These are phyloP conservation scores for Helicolenus hilgendorfi DNA, from an alignment of 2,797 vertebrate genomes.

Conservation along the genomic window DNA sequence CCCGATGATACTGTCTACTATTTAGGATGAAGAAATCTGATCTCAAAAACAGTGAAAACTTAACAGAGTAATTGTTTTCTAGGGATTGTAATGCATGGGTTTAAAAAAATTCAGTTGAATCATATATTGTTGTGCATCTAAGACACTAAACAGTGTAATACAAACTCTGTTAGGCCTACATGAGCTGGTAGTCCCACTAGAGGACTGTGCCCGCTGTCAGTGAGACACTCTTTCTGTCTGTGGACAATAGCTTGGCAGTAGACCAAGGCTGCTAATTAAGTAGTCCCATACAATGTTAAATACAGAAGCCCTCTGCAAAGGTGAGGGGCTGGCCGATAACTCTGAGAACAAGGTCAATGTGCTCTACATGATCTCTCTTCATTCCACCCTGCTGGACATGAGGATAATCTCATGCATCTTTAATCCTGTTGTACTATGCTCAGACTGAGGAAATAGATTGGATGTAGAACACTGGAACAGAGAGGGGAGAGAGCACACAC, in stretches of 20 bases:
- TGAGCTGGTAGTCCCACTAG: neutral
- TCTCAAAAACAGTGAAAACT: no score
- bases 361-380: conserved; percentile 71
- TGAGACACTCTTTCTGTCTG: conserved; percentile 4
- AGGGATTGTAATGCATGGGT: neutral
- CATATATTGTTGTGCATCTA: neutral
- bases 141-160: neutral
- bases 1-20: neutral
- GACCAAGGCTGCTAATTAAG: conserved; percentile 64
- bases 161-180: neutral
- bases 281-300: conserved; percentile 68
- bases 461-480: conserved; percentile 41
- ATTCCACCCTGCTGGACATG: conserved; percentile 70
- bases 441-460: conserved; percentile 58
- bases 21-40: neutral
- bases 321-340: conserved; percentile 60
- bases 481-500: neutral
- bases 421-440: conserved; percentile 70
- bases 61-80: neutral
- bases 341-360: conserved; percentile 74
- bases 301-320: conserved; percentile 66
- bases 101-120: neutral
- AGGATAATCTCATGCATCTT: conserved; percentile 83
- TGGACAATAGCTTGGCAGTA: conserved; percentile 57
- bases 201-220: conserved; percentile 1